These are phyloP conservation scores for Axea sp. DNA, from an alignment of 2,888 invertebrate species.

Conservation along the genomic window DNA sequence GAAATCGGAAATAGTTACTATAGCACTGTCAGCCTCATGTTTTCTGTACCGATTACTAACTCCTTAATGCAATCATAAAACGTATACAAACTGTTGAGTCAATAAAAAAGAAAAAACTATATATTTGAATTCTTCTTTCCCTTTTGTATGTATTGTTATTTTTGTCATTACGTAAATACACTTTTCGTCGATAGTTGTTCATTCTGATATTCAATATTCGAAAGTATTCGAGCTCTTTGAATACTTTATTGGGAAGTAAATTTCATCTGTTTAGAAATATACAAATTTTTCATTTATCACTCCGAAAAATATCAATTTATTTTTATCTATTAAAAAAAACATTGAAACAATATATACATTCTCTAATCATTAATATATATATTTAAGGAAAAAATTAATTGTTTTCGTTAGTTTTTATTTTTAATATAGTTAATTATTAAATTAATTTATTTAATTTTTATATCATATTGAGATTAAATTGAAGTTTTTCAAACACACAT, in stretches of 20 bases:
- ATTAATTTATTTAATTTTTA: too few relatives aligned
- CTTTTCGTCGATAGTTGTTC: slow-evolving; percentile 5
- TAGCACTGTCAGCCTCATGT: slow-evolving; percentile 26
- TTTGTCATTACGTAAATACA: slow-evolving; percentile 17
- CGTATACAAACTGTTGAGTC: slow-evolving; percentile 6
- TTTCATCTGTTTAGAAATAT: too few relatives aligned
- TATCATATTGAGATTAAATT: too few relatives aligned
- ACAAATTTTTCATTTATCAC: too few relatives aligned
- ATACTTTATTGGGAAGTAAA: too few relatives aligned
- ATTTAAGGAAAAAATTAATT: too few relatives aligned
- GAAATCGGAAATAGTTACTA: slow-evolving; percentile 31
- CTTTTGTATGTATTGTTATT: slow-evolving; percentile 11
- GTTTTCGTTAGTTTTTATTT: too few relatives aligned
- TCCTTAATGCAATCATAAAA: slow-evolving; percentile 43
- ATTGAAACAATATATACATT: too few relatives aligned
- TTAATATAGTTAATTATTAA: too few relatives aligned
- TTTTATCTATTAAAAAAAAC: neutral
- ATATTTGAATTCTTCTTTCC: slow-evolving; percentile 1
- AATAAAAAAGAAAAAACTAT: slow-evolving; percentile 21
- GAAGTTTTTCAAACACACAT: too few relatives aligned
- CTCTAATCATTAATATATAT: too few relatives aligned
- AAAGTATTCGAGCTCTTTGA: slow-evolving; percentile 19
- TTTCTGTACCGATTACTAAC: slow-evolving; percentile 37
- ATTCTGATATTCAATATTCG: slow-evolving; percentile 14
- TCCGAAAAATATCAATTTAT: neutral